Conservation (phyloP, 1,140 invertebrate genomes). For the Bicyclus anynana region DNA sequence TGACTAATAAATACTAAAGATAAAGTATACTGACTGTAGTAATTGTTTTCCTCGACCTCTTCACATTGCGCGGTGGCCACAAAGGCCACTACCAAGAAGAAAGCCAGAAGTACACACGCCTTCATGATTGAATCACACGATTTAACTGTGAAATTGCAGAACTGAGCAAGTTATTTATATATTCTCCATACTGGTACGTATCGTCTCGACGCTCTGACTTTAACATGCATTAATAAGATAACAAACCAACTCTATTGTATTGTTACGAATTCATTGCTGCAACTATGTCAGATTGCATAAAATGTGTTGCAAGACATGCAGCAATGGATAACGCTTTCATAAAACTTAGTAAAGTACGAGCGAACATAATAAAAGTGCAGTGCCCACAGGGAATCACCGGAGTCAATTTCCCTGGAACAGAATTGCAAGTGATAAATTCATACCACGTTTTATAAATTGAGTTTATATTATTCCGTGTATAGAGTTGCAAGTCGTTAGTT, state of each 20-base stretch:
- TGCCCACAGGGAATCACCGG: constrained; percentile 55
- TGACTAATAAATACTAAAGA: no score
- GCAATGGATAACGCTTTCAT: constrained; percentile 1
- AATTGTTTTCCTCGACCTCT: constrained; percentile 5
- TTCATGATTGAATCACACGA: constrained; percentile 40
- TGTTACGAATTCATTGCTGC: constrained; percentile 20
- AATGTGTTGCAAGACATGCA: not conserved
- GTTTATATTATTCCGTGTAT: constrained; percentile 31
- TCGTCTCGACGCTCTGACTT: constrained; percentile 22
- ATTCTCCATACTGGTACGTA: constrained; percentile 31
- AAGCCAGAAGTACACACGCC: constrained; percentile 35
- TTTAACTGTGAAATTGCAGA: constrained; percentile 32
- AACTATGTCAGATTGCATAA: not conserved
- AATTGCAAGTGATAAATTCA: constrained; percentile 52
- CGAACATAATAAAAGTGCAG: constrained; percentile 26
- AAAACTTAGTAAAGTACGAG: not conserved
- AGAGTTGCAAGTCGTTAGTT: constrained; percentile 33
- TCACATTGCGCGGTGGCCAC: constrained; percentile 22
- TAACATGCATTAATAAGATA: not conserved
- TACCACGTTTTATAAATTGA: constrained; percentile 34
- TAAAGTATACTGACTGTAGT: constrained; percentile 26
- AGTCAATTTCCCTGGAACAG: constrained; percentile 52
- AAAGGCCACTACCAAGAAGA: constrained; percentile 29
- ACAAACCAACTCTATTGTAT: constrained; percentile 7
- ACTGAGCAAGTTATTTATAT: constrained; percentile 46